Evolutionary conservation across 2,888 invertebrate species (phyloP), one percentile per base, ranked within the genome.

Genomic region (Acleris laterana): DNA sequence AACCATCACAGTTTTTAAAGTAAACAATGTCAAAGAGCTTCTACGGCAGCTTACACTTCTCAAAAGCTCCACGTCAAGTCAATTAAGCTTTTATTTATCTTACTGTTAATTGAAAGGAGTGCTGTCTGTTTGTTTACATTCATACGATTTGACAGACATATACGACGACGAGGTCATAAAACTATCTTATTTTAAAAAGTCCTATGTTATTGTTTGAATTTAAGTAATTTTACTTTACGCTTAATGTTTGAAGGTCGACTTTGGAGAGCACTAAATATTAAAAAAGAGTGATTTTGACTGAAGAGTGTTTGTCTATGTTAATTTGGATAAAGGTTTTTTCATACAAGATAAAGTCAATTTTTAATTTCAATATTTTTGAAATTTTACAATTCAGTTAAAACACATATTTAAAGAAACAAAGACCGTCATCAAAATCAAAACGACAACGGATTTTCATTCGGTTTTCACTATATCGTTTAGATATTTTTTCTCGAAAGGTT

Each of bases 101-200:
- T 62, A 69, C 70, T 71, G 78, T 71, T 79, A 81, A 80, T 81
- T 80, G 80, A 75, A 72, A 63, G 76, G 75, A 74, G 68, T 70
- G 28, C 22, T 44, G 56, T 51, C 28, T 7, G 56, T 61, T 51
- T 65, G 56, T 66, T 66, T 66, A 62, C 62, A n/a, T 66, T 66
- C 52, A 66, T 65, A 61, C 25, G 61, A 62, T 20, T 16, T 28
- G 57, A 56, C 62, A 42, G 49, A n/a, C 50, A 32, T 50, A 20
- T 42, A 25, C 28, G 44, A 25, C 28, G 44, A 38, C 52, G 46
- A 22, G 42, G 51, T 38, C 53, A 55, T 65, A 65, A 60, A 65
- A 16, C 46, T 17, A n/a, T 7, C 16, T 17, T 16, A 46, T 17
- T 46, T 17, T 17, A n/a, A 46, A 46, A 46, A 7, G 46, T 7